Base-by-base conservation (phyloP, 2,797 vertebrate genomes). In the Channallabes apus region DNA sequence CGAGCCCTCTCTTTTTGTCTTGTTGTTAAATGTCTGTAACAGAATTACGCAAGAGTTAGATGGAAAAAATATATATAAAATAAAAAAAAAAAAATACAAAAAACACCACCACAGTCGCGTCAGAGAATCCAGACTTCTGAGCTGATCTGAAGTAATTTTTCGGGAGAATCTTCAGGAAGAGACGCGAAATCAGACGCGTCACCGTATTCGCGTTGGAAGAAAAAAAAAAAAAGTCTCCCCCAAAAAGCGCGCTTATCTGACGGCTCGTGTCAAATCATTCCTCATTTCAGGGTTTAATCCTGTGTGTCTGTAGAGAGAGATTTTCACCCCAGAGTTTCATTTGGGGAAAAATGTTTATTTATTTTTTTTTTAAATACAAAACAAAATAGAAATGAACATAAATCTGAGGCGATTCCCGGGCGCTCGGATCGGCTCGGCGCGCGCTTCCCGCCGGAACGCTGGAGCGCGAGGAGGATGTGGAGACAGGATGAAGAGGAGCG, bases 391-490 rank as follows among this genome's bases (percentile, higher is more conserved):
- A 20, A 22, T 7, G 4, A 20, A 71, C 3, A 22, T 3, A 3
- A 27, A 0, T 20, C 62, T 80, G 78, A 80, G 61, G 71, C 24
- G 82, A 76, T 51, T 54, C 72, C 54, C n/a, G 12, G 17, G 32
- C 64, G 64, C 46, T 69, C 81, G 56, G 32, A 32, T 75, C 41
- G 56, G 32, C 54, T 75, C 41, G 0, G 38, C 41, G 82, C 82
- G 82, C 82, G 72, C 82, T 83, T 83, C 82, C 82, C 86, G 85
- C 84, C 88, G 86, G 82, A 41, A 62, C 58, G 58, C 67, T 71
- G 67, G 58, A 72, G 69, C 17, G 69, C 32, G 82, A 73, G 38
- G 69, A 75, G 38, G 62, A 65, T 22, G 20, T 35, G 22, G 72
- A 77, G 62, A 4, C 46, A 59, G 2, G 68, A 72, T 2, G 67